Base-by-base conservation (phyloP, 2,113 vertebrate genomes). In the Brachypteracias leptosomus region DNA sequence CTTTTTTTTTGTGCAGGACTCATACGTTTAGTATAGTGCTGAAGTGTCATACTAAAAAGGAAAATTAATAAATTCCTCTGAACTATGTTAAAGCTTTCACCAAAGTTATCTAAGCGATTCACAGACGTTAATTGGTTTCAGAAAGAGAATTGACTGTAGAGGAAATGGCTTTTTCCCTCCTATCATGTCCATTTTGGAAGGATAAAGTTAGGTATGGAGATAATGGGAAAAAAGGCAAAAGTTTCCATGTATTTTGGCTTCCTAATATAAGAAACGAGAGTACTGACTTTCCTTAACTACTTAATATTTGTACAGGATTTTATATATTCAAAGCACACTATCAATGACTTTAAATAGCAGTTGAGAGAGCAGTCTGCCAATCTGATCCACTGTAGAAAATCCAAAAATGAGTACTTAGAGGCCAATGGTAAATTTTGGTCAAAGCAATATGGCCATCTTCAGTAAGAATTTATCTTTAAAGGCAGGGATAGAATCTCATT, bases 281-380 rank as follows among this genome's bases (percentile, higher is more conserved):
- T 54, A 49, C 36, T 58, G 82, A 83, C 88, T 92, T 93, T 94
- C 42, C 85, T 93, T 85, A 85, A 65, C 46, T 90, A 77, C 67
- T 83, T 72, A 25, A 4, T 44, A 89, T 81, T 84, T 90, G 20
- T 36, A 61, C 26, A 51, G 61, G 24, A 10, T 36, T 92, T 90
- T 78, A 7, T 52, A 92, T 44, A 47, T 47, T 47, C 72, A 86
- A 90, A 89, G 35, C 29, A 90, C n/a, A 40, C 46, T 19, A 74
- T 21, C 72, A 84, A 1, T 58, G 59, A 84, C 72, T 92, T 90
- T 67, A 68, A 95, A 87, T 18, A 68, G 61, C 88, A 92, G 51
- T 28, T 93, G 38, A 42, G 21, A 93, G 20, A 92, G 57, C 22
- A 61, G 29, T 63, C 40, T 93, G 80, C 51, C 83, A 84, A 86